These are phyloP conservation scores for Phyllotreta striolata DNA, from an alignment of 2,888 invertebrate species.

Conservation along the genomic window DNA sequence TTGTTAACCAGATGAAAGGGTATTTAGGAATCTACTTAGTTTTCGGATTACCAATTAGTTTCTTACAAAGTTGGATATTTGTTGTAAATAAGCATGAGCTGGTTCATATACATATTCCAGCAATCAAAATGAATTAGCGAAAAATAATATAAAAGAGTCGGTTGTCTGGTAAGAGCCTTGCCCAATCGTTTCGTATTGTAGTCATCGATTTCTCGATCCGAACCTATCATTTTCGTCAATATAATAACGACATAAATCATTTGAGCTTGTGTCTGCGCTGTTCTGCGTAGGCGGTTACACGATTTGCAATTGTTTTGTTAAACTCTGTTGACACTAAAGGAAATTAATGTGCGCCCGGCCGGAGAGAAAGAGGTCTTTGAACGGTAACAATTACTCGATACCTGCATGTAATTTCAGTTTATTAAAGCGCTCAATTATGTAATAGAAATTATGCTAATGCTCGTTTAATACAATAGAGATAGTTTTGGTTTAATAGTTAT, in stretches of 20 bases:
- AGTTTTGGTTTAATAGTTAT: no score
- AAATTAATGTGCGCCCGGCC: conserved; percentile 28
- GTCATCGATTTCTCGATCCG: conserved; percentile 12
- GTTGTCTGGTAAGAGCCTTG: not conserved
- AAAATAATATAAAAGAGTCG: not conserved
- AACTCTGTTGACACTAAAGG: conserved; percentile 35
- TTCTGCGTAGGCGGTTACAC: conserved; percentile 30
- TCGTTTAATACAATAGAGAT: no score
- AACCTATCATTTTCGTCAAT: conserved; percentile 20
- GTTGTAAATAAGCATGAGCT: no score
- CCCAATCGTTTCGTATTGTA: conserved; percentile 13
- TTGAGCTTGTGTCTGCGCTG: conserved; percentile 8
- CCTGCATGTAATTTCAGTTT: conserved; percentile 8
- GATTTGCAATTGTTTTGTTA: conserved; percentile 37
- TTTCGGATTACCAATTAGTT: no score
- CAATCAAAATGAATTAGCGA: no score
- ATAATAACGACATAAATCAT: conserved; percentile 20
- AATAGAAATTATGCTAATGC: not conserved
- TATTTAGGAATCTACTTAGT: no score
- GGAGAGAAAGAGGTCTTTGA: conserved; percentile 8
- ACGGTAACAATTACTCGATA: conserved; percentile 18
- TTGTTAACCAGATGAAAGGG: no score
- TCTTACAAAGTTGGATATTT: no score
- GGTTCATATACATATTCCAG: no score
- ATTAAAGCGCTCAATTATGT: not conserved